Evolutionary conservation across 2,113 vertebrate species (phyloP).

Genomic region (Pomatostomus ruficeps): DNA sequence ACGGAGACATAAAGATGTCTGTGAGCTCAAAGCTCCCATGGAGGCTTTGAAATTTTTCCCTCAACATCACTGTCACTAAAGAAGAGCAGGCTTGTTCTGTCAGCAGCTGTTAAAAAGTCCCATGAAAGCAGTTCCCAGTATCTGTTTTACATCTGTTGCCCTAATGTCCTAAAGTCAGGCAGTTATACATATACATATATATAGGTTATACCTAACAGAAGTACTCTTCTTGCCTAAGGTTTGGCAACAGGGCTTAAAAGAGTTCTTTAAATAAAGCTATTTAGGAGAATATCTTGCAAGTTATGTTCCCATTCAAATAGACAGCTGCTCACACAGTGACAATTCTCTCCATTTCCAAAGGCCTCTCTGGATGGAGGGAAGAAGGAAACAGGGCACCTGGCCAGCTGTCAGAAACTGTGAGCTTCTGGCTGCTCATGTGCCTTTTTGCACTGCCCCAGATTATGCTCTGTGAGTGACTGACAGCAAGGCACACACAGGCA

Average conservation of each 20-base stretch:
- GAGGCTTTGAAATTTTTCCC: background rate
- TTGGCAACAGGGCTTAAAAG: background rate
- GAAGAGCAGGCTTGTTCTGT: background rate
- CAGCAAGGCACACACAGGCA: background rate
- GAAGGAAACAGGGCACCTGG: background rate
- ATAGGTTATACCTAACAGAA: background rate
- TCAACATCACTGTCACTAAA: background rate
- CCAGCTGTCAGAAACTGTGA: background rate
- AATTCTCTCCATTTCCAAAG: background rate
- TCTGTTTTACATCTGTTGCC: background rate
- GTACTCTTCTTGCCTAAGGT: background rate
- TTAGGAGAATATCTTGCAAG: background rate
- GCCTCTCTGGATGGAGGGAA: background rate
- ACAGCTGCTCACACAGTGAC: background rate
- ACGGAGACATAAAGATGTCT: background rate
- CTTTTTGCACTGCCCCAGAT: background rate
- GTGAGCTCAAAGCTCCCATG: background rate
- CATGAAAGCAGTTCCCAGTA: background rate
- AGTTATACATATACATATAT: background rate
- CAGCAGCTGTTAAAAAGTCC: background rate
- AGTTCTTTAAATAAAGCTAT: background rate
- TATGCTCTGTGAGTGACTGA: background rate
- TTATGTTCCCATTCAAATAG: background rate
- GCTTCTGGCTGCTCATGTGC: fast-evolving
- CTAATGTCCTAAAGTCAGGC: background rate